Conservation (phyloP, 2,888 invertebrate genomes). For the Caenorhabditis becei region DNA sequence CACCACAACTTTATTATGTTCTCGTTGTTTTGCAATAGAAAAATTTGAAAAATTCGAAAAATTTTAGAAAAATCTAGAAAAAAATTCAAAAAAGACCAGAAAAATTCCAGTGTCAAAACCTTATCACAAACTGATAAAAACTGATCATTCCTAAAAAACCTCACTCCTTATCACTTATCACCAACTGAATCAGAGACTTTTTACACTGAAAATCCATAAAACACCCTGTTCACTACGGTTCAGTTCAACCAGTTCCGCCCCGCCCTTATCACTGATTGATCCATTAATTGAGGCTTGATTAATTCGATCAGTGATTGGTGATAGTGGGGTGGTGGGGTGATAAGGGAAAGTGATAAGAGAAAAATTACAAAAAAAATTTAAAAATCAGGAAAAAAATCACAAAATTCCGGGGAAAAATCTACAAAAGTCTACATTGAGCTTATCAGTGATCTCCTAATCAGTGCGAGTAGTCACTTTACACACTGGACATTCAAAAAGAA, state of each 20-base stretch:
- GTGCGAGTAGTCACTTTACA: conserved; percentile 36
- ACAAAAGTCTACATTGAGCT: neutral
- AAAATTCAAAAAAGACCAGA: no score
- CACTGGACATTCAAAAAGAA: conserved; percentile 49
- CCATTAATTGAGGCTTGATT: neutral
- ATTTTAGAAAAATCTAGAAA: no score
- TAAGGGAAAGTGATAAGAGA: neutral
- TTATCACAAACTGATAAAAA: neutral
- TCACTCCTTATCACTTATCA: no score
- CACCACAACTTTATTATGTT: no score
- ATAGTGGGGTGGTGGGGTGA: neutral
- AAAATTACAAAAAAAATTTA: neutral
- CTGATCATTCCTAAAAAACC: no score
- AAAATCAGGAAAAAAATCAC: neutral
- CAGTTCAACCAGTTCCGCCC: neutral
- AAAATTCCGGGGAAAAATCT: neutral
- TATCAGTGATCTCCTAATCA: neutral
- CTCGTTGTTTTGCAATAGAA: no score
- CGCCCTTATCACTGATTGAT: neutral
- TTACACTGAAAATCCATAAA: neutral
- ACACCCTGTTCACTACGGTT: neutral
- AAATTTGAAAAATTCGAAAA: no score
- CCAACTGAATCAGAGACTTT: neutral
- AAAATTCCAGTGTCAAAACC: no score
- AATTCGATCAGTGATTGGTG: neutral